Conservation (phyloP, 2,113 vertebrate genomes). For the Bothrops jararaca region DNA sequence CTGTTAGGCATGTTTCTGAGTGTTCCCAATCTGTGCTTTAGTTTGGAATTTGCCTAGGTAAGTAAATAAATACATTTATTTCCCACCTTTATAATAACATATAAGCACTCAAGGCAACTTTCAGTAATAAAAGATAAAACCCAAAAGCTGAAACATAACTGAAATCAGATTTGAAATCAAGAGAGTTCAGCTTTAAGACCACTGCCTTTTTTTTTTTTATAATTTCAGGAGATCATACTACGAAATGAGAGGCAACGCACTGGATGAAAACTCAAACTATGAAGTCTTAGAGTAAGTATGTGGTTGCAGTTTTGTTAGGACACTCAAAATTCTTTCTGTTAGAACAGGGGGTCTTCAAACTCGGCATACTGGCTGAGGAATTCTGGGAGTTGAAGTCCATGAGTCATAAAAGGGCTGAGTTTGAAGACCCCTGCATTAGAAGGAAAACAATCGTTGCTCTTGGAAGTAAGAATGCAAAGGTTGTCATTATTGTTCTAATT, state of each 20-base stretch:
- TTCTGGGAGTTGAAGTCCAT: no score
- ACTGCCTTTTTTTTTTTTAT: conserved; percentile 34
- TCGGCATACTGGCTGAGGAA: no score
- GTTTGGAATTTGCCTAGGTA: conserved; percentile 14
- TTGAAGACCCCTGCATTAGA: no score
- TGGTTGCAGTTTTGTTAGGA: neutral
- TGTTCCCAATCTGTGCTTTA: neutral
- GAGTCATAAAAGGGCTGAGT: no score
- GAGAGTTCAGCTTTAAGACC: neutral
- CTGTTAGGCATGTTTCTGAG: conserved; percentile 4
- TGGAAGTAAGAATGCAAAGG: neutral
- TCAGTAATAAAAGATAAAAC: neutral
- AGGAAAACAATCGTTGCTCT: rapidly evolving
- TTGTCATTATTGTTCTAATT: neutral
- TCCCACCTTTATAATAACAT: neutral
- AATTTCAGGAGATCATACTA: conserved; percentile 89
- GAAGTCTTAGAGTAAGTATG: conserved; percentile 97
- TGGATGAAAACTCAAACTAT: conserved; percentile 99
- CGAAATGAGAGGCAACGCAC: conserved; percentile 96
- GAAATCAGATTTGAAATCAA: neutral
- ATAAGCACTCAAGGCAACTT: neutral
- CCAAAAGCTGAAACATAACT: neutral
- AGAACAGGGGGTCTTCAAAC: no score
- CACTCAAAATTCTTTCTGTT: neutral
- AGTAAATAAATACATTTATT: conserved; percentile 21